Conservation (phyloP, 2,888 invertebrate species). For the Beris morrisii region DNA sequence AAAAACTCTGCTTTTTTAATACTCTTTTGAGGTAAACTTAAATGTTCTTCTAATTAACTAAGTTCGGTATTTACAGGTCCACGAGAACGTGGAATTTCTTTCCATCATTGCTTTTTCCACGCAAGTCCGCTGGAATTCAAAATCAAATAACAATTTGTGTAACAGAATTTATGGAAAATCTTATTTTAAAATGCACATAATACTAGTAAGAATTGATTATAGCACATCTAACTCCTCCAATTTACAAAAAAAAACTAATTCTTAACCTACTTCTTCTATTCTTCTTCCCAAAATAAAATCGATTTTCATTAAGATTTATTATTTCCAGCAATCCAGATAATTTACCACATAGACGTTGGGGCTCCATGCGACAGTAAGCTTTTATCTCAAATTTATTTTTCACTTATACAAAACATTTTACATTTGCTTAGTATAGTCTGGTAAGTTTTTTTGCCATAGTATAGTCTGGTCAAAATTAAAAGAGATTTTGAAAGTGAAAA, state of each 20-base stretch:
- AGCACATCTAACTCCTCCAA: background rate
- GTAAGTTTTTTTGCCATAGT: too few species aligned
- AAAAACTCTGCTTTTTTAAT: too few species aligned
- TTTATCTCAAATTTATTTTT: background rate
- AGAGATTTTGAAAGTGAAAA: too few species aligned
- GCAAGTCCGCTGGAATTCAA: too few species aligned
- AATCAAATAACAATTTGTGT: too few species aligned
- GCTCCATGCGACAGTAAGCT: constrained; percentile 66
- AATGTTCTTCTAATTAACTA: too few species aligned
- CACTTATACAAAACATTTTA: background rate
- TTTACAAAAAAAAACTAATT: background rate
- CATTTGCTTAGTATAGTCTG: too few species aligned
- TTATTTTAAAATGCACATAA: background rate
- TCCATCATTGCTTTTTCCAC: too few species aligned
- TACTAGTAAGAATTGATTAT: background rate
- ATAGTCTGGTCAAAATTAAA: too few species aligned
- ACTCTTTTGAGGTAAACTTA: too few species aligned
- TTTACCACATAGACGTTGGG: constrained; percentile 65
- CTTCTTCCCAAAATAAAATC: background rate
- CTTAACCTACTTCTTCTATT: constrained; percentile 2
- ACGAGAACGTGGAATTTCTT: too few species aligned
- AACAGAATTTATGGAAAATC: background rate
- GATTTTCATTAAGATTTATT: constrained; percentile 29
- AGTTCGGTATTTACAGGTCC: too few species aligned
- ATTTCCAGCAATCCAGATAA: constrained; percentile 62